Conservation (phyloP, 2,113 vertebrate species). For the Varanus salvator region DNA sequence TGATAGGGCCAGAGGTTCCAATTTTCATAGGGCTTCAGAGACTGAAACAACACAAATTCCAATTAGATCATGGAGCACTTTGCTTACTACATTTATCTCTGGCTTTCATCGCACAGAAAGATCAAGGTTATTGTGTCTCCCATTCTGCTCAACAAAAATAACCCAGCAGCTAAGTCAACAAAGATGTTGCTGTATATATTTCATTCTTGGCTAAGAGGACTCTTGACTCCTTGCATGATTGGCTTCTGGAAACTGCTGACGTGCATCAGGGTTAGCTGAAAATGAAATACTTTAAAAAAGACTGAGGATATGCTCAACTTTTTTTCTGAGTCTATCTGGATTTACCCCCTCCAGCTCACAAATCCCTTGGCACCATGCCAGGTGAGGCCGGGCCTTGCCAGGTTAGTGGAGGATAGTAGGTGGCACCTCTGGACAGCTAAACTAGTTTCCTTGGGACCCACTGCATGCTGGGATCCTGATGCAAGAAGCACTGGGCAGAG, state of each 20-base stretch:
- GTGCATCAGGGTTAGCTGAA: too few relatives aligned
- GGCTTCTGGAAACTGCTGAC: neutral
- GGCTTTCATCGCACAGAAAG: neutral
- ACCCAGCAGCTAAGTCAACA: neutral
- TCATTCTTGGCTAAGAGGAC: neutral
- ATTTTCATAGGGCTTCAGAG: neutral
- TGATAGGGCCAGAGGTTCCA: slow-evolving; percentile 6
- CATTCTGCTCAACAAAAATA: neutral
- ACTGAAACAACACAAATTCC: slow-evolving; percentile 13
- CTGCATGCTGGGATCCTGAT: neutral
- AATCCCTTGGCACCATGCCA: neutral
- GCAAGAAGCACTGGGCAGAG: neutral
- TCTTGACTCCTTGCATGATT: neutral
- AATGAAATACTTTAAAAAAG: neutral
- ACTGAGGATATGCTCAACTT: neutral
- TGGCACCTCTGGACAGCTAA: neutral
- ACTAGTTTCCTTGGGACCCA: neutral
- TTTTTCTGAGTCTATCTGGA: neutral
- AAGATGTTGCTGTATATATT: neutral
- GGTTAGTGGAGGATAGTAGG: neutral
- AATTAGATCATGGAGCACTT: slow-evolving; percentile 8
- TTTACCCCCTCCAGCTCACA: neutral
- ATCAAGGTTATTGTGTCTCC: neutral
- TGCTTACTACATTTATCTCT: neutral
- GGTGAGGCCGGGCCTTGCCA: neutral